These are phyloP conservation scores for Tipula unca DNA, from an alignment of 2,888 invertebrate genomes.

Conservation along the genomic window DNA sequence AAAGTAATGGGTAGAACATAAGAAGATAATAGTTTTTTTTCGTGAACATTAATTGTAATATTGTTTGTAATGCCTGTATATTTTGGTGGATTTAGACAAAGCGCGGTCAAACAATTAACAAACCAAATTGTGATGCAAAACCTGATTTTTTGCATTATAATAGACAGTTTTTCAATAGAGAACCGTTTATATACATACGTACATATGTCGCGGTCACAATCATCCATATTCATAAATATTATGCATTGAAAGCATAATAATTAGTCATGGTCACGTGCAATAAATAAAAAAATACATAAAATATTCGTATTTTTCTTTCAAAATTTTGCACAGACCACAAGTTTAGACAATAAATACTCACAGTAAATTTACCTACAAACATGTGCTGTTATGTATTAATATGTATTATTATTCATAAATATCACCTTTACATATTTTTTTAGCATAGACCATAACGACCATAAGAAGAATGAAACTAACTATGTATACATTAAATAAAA, in stretches of 20 bases:
- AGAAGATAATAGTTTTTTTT: too few species aligned
- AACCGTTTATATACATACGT: not conserved
- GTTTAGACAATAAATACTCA: not conserved
- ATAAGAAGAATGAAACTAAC: not conserved
- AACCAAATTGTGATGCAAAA: too few species aligned
- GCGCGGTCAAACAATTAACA: too few species aligned
- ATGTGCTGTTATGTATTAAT: not conserved
- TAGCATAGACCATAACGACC: not conserved
- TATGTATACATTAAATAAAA: not conserved
- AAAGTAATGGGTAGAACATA: too few species aligned
- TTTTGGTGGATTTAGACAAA: too few species aligned
- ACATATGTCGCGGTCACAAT: not conserved
- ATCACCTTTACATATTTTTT: not conserved
- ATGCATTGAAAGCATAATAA: not conserved
- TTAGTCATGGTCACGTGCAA: conserved; percentile 8
- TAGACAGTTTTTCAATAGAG: not conserved
- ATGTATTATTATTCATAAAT: not conserved
- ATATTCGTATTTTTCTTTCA: not conserved
- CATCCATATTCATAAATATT: not conserved
- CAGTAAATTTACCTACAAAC: not conserved
- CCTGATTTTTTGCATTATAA: too few species aligned
- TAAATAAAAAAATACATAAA: not conserved
- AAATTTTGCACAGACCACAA: not conserved
- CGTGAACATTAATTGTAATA: too few species aligned
- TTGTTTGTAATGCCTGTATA: too few species aligned